Evolutionary conservation across 2,113 vertebrate species (phyloP), one percentile per base, ranked within the genome.

Genomic region (Nansenia antarctica): DNA sequence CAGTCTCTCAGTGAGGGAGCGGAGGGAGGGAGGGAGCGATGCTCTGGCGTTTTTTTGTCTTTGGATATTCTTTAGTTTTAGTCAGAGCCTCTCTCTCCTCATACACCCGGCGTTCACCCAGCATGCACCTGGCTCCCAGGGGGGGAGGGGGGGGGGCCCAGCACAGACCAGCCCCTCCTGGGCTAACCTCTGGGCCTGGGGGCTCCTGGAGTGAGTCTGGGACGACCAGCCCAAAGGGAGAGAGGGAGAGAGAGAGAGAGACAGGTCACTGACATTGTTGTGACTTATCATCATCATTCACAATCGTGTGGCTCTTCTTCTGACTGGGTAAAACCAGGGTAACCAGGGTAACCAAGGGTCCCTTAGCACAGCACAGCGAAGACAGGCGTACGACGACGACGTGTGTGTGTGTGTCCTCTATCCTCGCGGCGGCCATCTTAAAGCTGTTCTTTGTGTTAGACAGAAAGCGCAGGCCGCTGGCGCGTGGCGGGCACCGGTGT

Each of bases 21-120:
- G 70, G 42, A 71, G 78, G 62, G 60, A 68, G 66, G 74, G 30
- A 61, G 69, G 69, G 77, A 78, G 70, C 65, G 78, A 78, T 77
- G 85, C 86, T 82, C 82, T 82, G 81, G n/a, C n/a, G n/a, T n/a
- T n/a, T 65, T 80, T 71, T 83, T 83, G 78, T 92, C 91, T 93
- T 92, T 92, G 92, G 91, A 92, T 89, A 87, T 81, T 49, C 6
- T 49, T 3, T 49, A 81, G 87, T 80, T 72, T 76, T 83, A 78
- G 73, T 83, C 74, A 78, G 82, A 85, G 80, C 72, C 62, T 72
- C 60, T 61, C 62, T 72, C 60, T 61, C 73, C 72, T 70, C 45
- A n/a, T n/a, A n/a, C n/a, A n/a, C n/a, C n/a, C n/a, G n/a, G n/a
- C n/a, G n/a, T n/a, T n/a, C n/a, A n/a, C n/a, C n/a, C n/a, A n/a